Conservation (phyloP, 1,140 invertebrate genomes). For the Zaprionus africanus region DNA sequence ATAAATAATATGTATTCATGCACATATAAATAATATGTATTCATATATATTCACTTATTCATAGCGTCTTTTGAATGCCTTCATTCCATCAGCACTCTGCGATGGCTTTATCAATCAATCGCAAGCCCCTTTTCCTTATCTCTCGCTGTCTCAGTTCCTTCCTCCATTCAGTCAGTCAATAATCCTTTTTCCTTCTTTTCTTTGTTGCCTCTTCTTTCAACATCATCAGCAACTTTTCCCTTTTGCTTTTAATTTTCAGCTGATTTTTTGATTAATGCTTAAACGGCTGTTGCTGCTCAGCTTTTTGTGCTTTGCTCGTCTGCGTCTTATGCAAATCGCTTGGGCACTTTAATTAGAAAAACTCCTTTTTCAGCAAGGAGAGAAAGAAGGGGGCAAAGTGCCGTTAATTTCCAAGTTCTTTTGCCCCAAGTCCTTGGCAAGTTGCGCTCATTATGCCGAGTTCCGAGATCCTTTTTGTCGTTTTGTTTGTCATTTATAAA, state of each 20-base stretch:
- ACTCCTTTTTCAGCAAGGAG: conserved; percentile 17
- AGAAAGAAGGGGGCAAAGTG: conserved; percentile 28
- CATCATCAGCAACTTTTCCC: conserved; percentile 46
- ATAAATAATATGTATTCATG: neutral
- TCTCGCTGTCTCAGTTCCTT: neutral
- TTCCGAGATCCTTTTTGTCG: conserved; percentile 60
- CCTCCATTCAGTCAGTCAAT: conserved; percentile 35
- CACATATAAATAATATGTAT: neutral
- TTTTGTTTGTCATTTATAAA: conserved; percentile 84
- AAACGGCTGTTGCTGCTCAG: conserved; percentile 63
- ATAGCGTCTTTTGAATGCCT: conserved; percentile 15
- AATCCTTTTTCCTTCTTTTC: conserved; percentile 61
- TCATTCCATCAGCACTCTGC: conserved; percentile 16
- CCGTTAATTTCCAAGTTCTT: conserved; percentile 58
- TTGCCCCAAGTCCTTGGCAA: conserved; percentile 19
- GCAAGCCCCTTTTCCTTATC: neutral
- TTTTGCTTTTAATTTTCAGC: conserved; percentile 75
- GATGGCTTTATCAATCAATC: conserved; percentile 34
- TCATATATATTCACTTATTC: conserved; percentile 6
- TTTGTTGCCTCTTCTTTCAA: conserved; percentile 2
- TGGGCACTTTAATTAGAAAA: conserved; percentile 74
- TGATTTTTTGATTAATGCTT: conserved; percentile 83
- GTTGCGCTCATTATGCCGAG: conserved; percentile 40
- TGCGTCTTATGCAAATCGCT: conserved; percentile 71
- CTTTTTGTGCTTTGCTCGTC: conserved; percentile 35